phyloP scores from a whole-genome alignment of 2,797 vertebrate species.

The Sebastes miniatus region DNA sequence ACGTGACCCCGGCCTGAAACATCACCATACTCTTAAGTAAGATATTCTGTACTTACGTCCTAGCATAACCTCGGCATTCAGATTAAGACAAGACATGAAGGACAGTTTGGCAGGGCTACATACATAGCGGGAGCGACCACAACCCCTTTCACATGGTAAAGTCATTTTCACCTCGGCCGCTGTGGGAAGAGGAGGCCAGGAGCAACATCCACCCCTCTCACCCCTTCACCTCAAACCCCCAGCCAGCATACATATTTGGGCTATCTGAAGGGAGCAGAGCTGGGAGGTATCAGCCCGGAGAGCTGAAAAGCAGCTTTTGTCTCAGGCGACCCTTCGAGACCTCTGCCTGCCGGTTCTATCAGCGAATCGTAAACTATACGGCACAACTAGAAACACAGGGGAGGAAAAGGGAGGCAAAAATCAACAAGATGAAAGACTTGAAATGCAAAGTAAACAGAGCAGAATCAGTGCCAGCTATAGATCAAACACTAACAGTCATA shows the following conservation, averaged over 20 bases:
- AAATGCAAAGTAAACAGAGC: constrained; percentile 50
- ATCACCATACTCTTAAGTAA: constrained; percentile 5
- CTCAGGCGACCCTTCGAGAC: constrained; percentile 51
- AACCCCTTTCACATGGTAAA: constrained; percentile 68
- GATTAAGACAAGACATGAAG: constrained; percentile 53
- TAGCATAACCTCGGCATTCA: constrained; percentile 35
- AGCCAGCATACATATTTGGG: constrained; percentile 63
- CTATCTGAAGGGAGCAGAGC: constrained; percentile 55
- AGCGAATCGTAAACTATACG: constrained; percentile 70
- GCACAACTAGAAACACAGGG: constrained; percentile 51
- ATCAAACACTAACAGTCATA: constrained; percentile 23
- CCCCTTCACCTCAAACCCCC: constrained; percentile 48
- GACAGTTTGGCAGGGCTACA: constrained; percentile 46
- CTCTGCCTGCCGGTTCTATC: constrained; percentile 58
- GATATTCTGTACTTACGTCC: constrained; percentile 17
- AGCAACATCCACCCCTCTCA: constrained; percentile 50
- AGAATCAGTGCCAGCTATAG: constrained; percentile 8
- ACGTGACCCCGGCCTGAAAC: constrained; percentile 4
- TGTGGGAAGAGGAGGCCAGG: constrained; percentile 62
- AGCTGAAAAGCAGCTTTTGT: constrained; percentile 77
- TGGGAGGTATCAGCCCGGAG: constrained; percentile 56
- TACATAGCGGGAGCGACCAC: constrained; percentile 29
- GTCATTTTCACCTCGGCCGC: constrained; percentile 76
- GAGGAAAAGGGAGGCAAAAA: constrained; percentile 33
- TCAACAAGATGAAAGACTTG: constrained; percentile 35